Evolutionary conservation across 23 tunicate species (phyloP).

Genomic region (Halocynthia aurantium): DNA sequence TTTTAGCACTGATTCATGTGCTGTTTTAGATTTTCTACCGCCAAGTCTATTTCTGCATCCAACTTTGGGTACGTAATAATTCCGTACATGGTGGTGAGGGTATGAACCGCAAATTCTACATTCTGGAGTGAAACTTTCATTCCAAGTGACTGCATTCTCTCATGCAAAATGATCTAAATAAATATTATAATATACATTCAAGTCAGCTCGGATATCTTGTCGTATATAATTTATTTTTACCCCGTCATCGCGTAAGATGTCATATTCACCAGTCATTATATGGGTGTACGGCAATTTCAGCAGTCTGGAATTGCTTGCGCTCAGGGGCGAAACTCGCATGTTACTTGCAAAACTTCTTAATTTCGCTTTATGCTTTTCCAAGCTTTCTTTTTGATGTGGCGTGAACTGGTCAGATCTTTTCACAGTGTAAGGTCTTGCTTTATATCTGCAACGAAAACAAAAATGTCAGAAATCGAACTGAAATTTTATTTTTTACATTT

Average conservation of each 20-base stretch:
- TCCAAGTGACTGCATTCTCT: slow-evolving; percentile 37
- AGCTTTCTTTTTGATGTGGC: not conserved
- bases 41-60: not conserved
- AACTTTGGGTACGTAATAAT: not conserved
- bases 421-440: not conserved
- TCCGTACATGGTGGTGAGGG: not conserved
- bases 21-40: not conserved
- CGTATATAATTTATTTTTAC: slow-evolving; percentile 21
- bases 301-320: slow-evolving; percentile 23
- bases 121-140: slow-evolving; percentile 30
- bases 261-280: slow-evolving; percentile 59
- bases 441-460: not conserved
- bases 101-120: slow-evolving; percentile 14
- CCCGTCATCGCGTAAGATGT: slow-evolving; percentile 75
- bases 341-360: slow-evolving; percentile 13
- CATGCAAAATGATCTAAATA: slow-evolving; percentile 51
- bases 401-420: not conserved
- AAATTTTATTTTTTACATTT: not conserved
- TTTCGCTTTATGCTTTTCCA: not conserved
- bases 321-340: slow-evolving; percentile 44
- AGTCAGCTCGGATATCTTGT: not conserved
- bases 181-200: not conserved
- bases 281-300: slow-evolving; percentile 34
- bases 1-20: not conserved
- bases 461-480: not conserved